Percentiles rank a stretch among this genome's conserved stretches.
phyloP scores from a whole-genome alignment of 2,888 invertebrate genomes.

The Eupsilia transversa region DNA sequence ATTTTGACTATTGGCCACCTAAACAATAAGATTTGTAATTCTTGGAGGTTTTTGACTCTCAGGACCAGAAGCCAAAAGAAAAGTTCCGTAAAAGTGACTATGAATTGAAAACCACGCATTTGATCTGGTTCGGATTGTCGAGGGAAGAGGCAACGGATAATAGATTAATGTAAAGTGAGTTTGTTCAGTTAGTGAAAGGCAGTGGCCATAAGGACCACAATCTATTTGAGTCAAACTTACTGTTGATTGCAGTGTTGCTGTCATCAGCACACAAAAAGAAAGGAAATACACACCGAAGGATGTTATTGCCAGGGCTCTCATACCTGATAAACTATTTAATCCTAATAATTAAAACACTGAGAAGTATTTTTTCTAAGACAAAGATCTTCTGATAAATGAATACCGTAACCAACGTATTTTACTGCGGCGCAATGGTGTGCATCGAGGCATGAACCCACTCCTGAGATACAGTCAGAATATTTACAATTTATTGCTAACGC shows the following conservation, averaged over 20 bases:
- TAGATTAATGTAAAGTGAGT: background rate
- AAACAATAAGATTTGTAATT: background rate
- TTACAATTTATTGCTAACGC: slow-evolving; percentile 22
- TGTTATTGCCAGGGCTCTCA: background rate
- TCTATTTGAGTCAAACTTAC: background rate
- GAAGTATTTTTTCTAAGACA: background rate
- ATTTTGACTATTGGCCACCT: background rate
- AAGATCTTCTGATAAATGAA: slow-evolving; percentile 20
- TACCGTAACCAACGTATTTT: slow-evolving; percentile 32
- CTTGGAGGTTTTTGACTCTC: background rate
- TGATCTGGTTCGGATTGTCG: background rate
- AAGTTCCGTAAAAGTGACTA: background rate
- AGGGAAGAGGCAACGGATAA: background rate
- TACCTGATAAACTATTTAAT: background rate
- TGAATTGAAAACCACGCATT: background rate
- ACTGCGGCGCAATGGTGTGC: slow-evolving; percentile 42
- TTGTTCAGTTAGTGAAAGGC: background rate
- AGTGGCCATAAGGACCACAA: too few species aligned
- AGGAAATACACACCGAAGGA: background rate
- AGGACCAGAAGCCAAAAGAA: background rate
- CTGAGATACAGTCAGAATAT: slow-evolving; percentile 19
- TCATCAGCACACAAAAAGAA: background rate
- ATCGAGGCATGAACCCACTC: slow-evolving; percentile 43
- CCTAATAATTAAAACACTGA: background rate
- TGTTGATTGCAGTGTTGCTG: background rate